Base-by-base conservation (phyloP, 2,113 vertebrate genomes). In the Gavia stellata region DNA sequence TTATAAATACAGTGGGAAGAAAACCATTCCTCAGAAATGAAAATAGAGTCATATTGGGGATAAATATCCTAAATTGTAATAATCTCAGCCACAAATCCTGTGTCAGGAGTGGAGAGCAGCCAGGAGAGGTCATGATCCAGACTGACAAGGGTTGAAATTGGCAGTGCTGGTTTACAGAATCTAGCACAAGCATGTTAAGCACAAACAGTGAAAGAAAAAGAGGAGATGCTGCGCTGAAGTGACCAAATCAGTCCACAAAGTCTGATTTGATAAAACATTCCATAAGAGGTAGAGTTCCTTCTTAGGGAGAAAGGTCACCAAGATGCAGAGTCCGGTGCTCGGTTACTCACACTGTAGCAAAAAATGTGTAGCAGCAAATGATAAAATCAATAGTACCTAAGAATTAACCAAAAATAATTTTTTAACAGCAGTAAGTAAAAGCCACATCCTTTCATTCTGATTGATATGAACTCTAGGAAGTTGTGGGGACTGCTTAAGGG, bases 81-180 rank as follows among this genome's bases (percentile, higher is more conserved):
- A 86, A 91, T 92, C 53, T 94, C 78, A 95, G 68, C 23, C 49
- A 75, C 53, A 93, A 94, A 93, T 90, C 65, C 50, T 61, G 36
- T 97, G 97, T 97, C 61, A 86, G 49, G 66, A 93, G 19, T 72
- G 72, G 50, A 83, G 23, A 68, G 23, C 5, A 26, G 58, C 9
- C 79, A 94, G 92, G 91, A 82, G 52, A 86, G 62, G 66, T 77
- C 26, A 1, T n/a, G 75, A 84, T 94, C 47, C n/a, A 66, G 81
- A 78, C 44, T 94, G 94, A 78, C n/a, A 90, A 94, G 65, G 81
- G 94, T 63, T 71, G 63, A 94, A 88, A 95, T 47, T 81, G 73
- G 40, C 83, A 93, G 59, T 47, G 34, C 29, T 78, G 71, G 40
- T 87, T 91, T 94, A 78, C 6, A 83, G 94, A 73, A 81, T 34